Conservation (phyloP, 2,888 invertebrate genomes). For the Galerucella calmariensis region DNA sequence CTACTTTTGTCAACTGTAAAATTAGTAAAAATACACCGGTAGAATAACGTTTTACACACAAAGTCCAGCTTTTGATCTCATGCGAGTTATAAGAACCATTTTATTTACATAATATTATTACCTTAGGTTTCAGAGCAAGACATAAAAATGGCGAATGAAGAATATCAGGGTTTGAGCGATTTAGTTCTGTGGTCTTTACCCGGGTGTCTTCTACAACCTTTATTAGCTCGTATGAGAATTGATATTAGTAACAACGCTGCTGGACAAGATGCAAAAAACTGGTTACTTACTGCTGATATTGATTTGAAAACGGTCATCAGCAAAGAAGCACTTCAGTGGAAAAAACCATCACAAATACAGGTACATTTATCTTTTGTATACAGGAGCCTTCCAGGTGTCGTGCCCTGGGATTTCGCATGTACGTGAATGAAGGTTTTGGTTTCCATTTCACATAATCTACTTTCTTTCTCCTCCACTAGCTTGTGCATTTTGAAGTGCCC, state of each 20-base stretch:
- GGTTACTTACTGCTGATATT: slow-evolving; percentile 79
- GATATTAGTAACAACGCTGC: slow-evolving; percentile 67
- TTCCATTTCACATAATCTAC: too few relatives aligned
- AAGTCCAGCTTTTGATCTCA: neutral
- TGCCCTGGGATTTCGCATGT: too few relatives aligned
- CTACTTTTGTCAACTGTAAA: neutral
- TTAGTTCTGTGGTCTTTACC: slow-evolving; percentile 84
- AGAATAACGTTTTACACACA: neutral
- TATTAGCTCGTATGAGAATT: slow-evolving; percentile 77
- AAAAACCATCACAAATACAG: slow-evolving; percentile 70
- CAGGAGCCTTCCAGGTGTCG: too few relatives aligned
- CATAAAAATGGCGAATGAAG: slow-evolving; percentile 74
- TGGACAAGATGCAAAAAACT: slow-evolving; percentile 72
- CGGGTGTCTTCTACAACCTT: slow-evolving; percentile 80
- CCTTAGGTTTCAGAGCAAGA: slow-evolving; percentile 74
- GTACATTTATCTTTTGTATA: slow-evolving; percentile 51
- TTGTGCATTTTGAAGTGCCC: too few relatives aligned
- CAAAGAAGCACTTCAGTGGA: slow-evolving; percentile 87
- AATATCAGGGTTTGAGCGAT: slow-evolving; percentile 81
- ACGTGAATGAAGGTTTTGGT: too few relatives aligned
- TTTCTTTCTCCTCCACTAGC: too few relatives aligned
- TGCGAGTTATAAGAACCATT: neutral
- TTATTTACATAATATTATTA: neutral
- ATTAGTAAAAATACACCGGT: neutral
- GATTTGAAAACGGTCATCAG: slow-evolving; percentile 84